These are phyloP conservation scores for Cyclina sinensis DNA, from an alignment of 1,140 invertebrate species.

Conservation along the genomic window DNA sequence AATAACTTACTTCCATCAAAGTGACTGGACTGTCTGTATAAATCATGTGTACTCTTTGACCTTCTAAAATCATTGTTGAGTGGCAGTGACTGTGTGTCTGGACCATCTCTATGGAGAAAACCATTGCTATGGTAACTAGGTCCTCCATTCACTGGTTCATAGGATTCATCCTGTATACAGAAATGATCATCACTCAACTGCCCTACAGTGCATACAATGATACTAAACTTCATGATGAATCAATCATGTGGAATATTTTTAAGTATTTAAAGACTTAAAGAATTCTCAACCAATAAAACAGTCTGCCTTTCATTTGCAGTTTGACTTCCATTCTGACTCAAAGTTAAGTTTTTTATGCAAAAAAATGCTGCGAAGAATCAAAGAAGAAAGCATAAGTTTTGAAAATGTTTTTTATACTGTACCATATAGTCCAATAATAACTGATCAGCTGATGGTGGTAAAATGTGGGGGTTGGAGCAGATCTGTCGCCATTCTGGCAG, in stretches of 20 bases:
- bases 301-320: too few species aligned
- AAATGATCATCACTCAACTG: too few species aligned
- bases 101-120: constrained; percentile 51
- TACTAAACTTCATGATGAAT: too few species aligned
- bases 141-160: constrained; percentile 67
- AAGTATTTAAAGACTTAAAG: background rate
- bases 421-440: constrained; percentile 67
- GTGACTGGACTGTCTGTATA: constrained; percentile 53
- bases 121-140: constrained; percentile 70
- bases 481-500: constrained; percentile 78
- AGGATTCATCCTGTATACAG: constrained; percentile 38
- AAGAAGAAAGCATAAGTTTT: too few species aligned
- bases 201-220: too few species aligned
- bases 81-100: constrained; percentile 69
- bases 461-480: constrained; percentile 78
- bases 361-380: too few species aligned
- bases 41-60: constrained; percentile 71
- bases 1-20: constrained; percentile 68
- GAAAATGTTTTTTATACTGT: background rate
- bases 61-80: constrained; percentile 68
- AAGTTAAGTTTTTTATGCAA: too few species aligned
- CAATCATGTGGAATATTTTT: background rate
- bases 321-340: too few species aligned
- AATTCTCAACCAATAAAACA: too few species aligned
- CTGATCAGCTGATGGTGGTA: constrained; percentile 78